Conservation (phyloP, 2,888 invertebrate genomes). For the Caenorhabditis drosophilae region DNA sequence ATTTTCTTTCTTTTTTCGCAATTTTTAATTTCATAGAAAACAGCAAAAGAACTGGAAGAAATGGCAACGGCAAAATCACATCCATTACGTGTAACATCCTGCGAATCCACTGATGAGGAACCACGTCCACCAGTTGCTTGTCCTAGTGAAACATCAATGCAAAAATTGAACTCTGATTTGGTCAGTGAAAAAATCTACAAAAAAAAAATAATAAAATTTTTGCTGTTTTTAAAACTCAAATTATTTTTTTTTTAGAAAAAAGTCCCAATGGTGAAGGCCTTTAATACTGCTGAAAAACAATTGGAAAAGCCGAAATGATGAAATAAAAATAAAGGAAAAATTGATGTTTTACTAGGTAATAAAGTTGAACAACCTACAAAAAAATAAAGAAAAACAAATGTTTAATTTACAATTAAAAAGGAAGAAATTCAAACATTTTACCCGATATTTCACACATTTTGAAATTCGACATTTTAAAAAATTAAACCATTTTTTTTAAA, state of each 20-base stretch:
- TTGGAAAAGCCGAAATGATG: neutral
- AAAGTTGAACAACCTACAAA: too few relatives aligned
- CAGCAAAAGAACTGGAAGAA: slow-evolving; percentile 4
- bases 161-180: slow-evolving; percentile 3
- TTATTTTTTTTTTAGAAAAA: too few relatives aligned
- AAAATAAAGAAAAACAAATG: too few relatives aligned
- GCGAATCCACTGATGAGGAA: slow-evolving; percentile 7
- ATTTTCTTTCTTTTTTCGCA: neutral
- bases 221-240: too few relatives aligned
- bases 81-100: neutral
- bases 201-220: too few relatives aligned
- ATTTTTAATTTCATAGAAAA: slow-evolving; percentile 2
- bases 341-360: too few relatives aligned
- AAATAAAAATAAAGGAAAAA: neutral
- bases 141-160: slow-evolving; percentile 5
- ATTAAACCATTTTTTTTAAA: too few relatives aligned
- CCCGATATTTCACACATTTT: too few relatives aligned
- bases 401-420: too few relatives aligned
- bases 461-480: too few relatives aligned
- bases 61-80: slow-evolving; percentile 5
- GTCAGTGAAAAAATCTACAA: too few relatives aligned
- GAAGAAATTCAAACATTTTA: too few relatives aligned
- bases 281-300: slow-evolving; percentile 5
- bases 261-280: slow-evolving; percentile 6
- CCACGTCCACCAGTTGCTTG: neutral